These are phyloP conservation scores for Avahi laniger DNA, from an alignment of 2,797 vertebrate genomes.

Conservation along the genomic window DNA sequence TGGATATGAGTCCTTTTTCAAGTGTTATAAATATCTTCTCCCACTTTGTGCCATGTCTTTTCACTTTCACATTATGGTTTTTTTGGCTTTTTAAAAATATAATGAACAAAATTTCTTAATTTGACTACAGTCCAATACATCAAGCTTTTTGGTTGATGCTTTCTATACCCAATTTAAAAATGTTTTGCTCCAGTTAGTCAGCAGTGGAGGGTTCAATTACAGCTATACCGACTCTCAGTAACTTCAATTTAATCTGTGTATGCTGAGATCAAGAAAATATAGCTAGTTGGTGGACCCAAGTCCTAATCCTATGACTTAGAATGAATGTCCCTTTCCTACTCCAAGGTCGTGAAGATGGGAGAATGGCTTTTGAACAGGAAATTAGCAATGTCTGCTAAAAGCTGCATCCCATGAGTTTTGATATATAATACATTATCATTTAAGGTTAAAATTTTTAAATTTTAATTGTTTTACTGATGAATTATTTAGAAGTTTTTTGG, in stretches of 20 bases:
- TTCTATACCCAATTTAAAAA: neutral
- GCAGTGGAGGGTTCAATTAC: neutral
- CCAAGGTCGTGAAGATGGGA: neutral
- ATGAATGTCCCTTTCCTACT: neutral
- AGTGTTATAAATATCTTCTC: neutral
- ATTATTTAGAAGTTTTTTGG: neutral
- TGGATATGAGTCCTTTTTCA: neutral
- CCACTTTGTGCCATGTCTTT: neutral
- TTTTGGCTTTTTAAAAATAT: neutral
- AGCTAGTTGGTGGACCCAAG: neutral
- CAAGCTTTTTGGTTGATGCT: neutral
- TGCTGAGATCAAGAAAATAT: neutral
- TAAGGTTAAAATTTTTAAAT: neutral
- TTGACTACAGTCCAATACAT: neutral
- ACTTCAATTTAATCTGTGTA: neutral
- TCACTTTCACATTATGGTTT: neutral
- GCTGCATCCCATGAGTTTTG: neutral
- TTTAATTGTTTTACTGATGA: neutral
- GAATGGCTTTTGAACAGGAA: neutral
- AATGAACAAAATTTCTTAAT: neutral
- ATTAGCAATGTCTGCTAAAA: neutral
- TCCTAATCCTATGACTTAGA: neutral
- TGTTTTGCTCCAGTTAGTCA: neutral
- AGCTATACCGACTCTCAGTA: neutral
- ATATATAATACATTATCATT: neutral